A percentile compares a stretch with the other conserved stretches of the same genome.
Evolutionary conservation across 2,888 invertebrate genomes (phyloP).

Genomic region (Eulithis testata): DNA sequence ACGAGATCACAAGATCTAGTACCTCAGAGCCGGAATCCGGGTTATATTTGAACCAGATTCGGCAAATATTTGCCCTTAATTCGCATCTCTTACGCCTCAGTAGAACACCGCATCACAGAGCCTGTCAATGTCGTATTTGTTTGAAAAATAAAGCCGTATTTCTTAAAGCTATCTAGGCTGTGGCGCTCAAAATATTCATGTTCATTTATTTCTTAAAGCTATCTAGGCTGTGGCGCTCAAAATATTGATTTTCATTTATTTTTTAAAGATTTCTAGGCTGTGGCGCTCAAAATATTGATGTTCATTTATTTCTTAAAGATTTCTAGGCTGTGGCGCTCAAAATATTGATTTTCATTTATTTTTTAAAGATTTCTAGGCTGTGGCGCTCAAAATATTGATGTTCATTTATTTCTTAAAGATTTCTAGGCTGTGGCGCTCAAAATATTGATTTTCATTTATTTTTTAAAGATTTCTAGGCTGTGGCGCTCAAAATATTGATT

Average conservation of each 20-base stretch:
- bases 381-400: constrained; percentile 11
- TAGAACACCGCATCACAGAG: too few relatives aligned
- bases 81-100: too few relatives aligned
- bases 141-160: constrained; percentile 2
- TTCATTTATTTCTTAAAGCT: background rate
- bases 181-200: too few relatives aligned
- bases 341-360: constrained; percentile 20
- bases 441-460: constrained; percentile 20
- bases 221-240: too few relatives aligned
- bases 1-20: too few relatives aligned
- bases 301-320: constrained; percentile 10
- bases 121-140: background rate
- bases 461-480: background rate
- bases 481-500: constrained; percentile 11
- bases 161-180: background rate
- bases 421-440: background rate
- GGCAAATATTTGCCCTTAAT: too few relatives aligned
- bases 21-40: too few relatives aligned
- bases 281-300: constrained; percentile 11
- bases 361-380: background rate
- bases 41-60: too few relatives aligned
- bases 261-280: background rate
- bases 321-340: background rate
- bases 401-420: constrained; percentile 10
- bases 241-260: background rate